Percentiles rank a stretch among this genome's conserved stretches.
phyloP scores from a whole-genome alignment of 2,113 vertebrate genomes.

The Oncorhynchus tshawytscha region DNA sequence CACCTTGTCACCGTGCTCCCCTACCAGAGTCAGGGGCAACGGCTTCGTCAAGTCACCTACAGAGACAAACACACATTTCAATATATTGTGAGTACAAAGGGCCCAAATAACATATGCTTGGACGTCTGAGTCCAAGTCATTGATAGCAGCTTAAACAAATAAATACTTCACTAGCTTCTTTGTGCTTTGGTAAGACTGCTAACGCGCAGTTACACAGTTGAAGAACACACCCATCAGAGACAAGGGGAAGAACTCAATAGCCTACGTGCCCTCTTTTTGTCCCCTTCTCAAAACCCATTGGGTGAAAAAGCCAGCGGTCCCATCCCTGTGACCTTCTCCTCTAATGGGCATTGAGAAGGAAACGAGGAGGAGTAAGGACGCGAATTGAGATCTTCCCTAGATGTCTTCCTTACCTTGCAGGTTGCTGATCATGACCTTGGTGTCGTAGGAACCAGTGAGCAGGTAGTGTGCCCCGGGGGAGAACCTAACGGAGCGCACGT shows the following conservation, averaged over 20 bases:
- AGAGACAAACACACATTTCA: conserved; percentile 16
- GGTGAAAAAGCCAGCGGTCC: no score
- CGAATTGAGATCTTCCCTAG: no score
- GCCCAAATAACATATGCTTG: neutral
- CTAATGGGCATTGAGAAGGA: no score
- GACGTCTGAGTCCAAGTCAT: neutral
- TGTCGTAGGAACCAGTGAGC: conserved; percentile 96
- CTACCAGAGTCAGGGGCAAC: conserved; percentile 88
- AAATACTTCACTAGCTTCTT: no score
- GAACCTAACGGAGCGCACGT: conserved; percentile 94
- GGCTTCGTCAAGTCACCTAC: conserved; percentile 86
- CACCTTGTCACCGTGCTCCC: conserved; percentile 96
- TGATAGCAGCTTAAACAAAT: no score
- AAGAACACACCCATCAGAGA: no score
- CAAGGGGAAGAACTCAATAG: no score
- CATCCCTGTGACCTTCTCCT: neutral
- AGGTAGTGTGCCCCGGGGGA: conserved; percentile 95
- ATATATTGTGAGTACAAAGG: no score
- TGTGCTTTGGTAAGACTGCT: no score
- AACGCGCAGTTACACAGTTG: neutral
- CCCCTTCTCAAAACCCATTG: no score
- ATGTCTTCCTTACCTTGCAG: conserved; percentile 82
- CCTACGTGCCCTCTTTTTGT: no score
- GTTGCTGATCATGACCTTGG: conserved; percentile 92
- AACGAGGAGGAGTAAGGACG: no score